Evolutionary conservation across 2,888 invertebrate genomes (phyloP).

Genomic region (Drepanosiphum platanoidis): DNA sequence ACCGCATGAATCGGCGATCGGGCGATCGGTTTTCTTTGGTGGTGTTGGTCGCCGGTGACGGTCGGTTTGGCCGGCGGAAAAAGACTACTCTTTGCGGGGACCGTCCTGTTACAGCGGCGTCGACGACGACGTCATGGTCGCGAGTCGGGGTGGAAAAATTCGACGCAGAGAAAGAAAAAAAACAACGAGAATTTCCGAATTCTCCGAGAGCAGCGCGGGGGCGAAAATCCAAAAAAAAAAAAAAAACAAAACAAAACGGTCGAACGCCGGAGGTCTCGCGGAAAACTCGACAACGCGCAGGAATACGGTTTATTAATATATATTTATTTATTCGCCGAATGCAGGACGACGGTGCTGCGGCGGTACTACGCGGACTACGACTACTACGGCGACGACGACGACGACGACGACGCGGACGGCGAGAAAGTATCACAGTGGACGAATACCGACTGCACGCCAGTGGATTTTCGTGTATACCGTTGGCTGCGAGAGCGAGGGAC

Average conservation of each 20-base stretch:
- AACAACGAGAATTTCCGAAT: no score
- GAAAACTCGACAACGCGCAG: background rate
- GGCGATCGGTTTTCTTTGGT: background rate
- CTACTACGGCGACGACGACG: background rate
- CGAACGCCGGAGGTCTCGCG: background rate
- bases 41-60: background rate
- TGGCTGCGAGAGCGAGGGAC: slow-evolving; percentile 24
- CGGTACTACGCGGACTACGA: background rate
- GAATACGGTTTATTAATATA: background rate
- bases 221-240: background rate
- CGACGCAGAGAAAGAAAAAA: background rate
- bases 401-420: background rate
- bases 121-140: background rate
- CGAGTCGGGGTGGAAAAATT: background rate
- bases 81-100: no score
- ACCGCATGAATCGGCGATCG: slow-evolving; percentile 38
- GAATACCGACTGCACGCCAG: slow-evolving; percentile 22
- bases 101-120: background rate
- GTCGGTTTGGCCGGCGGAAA: background rate
- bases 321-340: background rate
- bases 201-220: no score
- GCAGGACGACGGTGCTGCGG: no score
- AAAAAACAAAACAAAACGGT: background rate
- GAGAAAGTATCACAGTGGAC: slow-evolving; percentile 49
- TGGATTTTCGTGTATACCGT: slow-evolving; percentile 37